Evolutionary conservation across 2,113 vertebrate species (phyloP).

Genomic region (Cynopterus brachyotis): DNA sequence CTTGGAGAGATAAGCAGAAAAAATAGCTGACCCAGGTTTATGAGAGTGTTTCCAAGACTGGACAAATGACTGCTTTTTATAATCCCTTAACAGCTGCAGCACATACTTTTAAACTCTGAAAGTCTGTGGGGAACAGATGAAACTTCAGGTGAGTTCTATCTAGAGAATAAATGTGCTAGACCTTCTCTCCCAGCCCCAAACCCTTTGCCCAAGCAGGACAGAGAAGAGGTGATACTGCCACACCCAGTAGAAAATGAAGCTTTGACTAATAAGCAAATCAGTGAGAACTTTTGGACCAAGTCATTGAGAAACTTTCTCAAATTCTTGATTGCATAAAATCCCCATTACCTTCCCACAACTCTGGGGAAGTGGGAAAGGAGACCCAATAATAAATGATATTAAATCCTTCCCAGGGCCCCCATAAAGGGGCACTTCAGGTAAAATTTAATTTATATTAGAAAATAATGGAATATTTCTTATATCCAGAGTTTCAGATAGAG

Average conservation of each 20-base stretch:
- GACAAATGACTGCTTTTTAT: neutral
- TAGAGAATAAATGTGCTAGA: neutral
- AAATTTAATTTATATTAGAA: constrained; percentile 32
- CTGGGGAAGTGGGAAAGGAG: neutral
- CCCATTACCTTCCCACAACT: neutral
- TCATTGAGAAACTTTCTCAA: neutral
- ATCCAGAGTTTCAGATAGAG: neutral
- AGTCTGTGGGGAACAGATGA: neutral
- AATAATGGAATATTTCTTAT: neutral
- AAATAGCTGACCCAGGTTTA: neutral
- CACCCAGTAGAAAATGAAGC: neutral
- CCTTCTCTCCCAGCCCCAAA: neutral
- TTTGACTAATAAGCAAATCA: neutral
- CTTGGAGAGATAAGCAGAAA: neutral
- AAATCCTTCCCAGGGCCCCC: neutral
- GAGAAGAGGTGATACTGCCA: neutral
- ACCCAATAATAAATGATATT: neutral
- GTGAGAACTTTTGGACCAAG: neutral
- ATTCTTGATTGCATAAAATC: neutral
- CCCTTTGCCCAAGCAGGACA: neutral
- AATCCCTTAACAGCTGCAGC: neutral
- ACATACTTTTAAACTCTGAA: neutral
- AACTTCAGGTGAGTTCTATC: neutral
- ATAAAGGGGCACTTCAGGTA: neutral
- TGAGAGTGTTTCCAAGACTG: neutral